phyloP scores from a whole-genome alignment of 1,140 invertebrate genomes.

The Ips nitidus region DNA sequence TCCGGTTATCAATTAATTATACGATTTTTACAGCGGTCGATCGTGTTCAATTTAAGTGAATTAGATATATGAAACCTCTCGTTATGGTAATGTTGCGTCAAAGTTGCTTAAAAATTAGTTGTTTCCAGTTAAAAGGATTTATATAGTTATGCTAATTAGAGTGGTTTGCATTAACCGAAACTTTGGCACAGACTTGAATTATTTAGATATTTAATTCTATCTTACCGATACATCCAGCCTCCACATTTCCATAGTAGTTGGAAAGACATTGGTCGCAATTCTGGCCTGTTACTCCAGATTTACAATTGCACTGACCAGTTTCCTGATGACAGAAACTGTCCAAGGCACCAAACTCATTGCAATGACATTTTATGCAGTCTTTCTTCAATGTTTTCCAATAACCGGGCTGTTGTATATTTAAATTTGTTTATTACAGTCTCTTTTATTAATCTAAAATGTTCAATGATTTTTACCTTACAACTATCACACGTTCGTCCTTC shows the following conservation, averaged over 20 bases:
- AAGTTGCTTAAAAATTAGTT: neutral
- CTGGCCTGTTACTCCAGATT: conserved; percentile 78
- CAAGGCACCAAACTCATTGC: conserved; percentile 73
- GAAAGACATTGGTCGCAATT: conserved; percentile 78
- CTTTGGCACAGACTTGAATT: too few species aligned
- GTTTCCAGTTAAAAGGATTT: neutral
- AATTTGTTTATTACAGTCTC: neutral
- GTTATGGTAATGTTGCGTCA: neutral
- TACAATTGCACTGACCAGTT: conserved; percentile 83
- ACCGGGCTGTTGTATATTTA: conserved; percentile 64
- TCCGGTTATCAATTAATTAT: too few species aligned
- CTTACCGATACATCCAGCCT: conserved; percentile 77
- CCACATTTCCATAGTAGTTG: conserved; percentile 81
- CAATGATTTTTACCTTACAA: conserved; percentile 67
- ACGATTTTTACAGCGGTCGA: too few species aligned
- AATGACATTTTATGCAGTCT: conserved; percentile 73
- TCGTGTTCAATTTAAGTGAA: too few species aligned
- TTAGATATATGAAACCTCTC: too few species aligned
- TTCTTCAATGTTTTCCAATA: conserved; percentile 68
- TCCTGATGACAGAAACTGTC: conserved; percentile 68
- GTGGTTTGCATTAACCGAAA: too few species aligned
- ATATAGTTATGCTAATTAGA: too few species aligned
- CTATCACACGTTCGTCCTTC: conserved; percentile 84
- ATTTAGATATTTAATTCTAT: too few species aligned
- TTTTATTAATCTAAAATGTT: neutral